Percentiles rank a stretch among this genome's conserved stretches.
Evolutionary conservation across 2,888 invertebrate genomes (phyloP).

Genomic region (Pimpla rufipes): DNA sequence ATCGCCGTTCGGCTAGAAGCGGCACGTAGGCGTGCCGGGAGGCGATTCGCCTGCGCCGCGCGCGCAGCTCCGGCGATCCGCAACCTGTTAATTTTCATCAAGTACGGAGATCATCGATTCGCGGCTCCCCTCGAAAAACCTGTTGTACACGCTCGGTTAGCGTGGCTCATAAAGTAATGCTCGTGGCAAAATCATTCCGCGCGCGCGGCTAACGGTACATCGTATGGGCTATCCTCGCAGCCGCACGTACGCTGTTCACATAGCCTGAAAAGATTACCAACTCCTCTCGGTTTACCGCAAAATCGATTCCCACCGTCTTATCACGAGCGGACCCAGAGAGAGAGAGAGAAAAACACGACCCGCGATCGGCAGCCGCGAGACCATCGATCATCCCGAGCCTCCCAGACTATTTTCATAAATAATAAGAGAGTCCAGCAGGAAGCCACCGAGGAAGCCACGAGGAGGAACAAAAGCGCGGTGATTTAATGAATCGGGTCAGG

Average conservation of each 20-base stretch:
- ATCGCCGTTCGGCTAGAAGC: background rate
- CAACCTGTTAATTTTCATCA: constrained; percentile 69
- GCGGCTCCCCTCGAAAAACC: constrained; percentile 31
- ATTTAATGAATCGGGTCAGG: constrained; percentile 63
- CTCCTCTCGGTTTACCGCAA: constrained; percentile 8
- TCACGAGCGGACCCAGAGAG: background rate
- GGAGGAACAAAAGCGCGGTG: constrained; percentile 18
- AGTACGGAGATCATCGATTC: constrained; percentile 64
- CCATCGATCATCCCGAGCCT: constrained; percentile 19
- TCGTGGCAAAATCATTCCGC: constrained; percentile 16
- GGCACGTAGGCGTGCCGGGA: constrained; percentile 55
- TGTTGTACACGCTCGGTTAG: constrained; percentile 25
- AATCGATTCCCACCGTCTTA: constrained; percentile 5
- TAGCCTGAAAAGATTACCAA: background rate
- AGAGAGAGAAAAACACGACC: background rate
- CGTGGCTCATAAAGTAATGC: constrained; percentile 35
- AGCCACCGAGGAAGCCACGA: too few relatives aligned
- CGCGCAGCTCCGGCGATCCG: constrained; percentile 42
- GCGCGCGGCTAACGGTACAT: constrained; percentile 22
- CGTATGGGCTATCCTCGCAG: background rate
- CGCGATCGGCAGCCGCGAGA: background rate
- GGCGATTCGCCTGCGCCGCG: constrained; percentile 5
- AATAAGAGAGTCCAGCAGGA: constrained; percentile 7
- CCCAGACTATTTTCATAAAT: constrained; percentile 1
- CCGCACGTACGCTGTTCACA: constrained; percentile 5